Percentiles rank a stretch among this genome's conserved stretches.
Evolutionary conservation across 2,888 invertebrate genomes (phyloP).

Genomic region (Protodeltote pygarga): DNA sequence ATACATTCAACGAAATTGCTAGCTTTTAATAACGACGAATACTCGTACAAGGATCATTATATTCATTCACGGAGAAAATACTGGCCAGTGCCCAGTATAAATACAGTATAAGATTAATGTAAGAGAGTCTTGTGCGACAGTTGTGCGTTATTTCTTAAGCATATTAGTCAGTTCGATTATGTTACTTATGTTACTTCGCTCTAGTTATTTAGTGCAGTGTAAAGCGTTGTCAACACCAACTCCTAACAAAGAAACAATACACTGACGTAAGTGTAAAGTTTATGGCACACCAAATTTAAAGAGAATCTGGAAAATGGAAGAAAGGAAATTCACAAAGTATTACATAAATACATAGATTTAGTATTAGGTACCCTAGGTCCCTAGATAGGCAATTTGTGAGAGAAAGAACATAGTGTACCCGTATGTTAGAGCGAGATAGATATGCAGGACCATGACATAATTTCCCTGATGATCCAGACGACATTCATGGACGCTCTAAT

Average conservation of each 20-base stretch:
- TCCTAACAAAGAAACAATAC: conserved; percentile 26
- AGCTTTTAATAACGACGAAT: no score
- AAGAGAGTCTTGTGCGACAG: conserved; percentile 9
- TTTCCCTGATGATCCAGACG: no score
- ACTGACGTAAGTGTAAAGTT: conserved; percentile 16
- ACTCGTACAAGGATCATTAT: not conserved
- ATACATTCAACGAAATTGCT: no score
- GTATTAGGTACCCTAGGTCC: no score
- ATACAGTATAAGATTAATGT: not conserved
- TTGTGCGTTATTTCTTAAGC: conserved; percentile 34
- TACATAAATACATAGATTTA: no score
- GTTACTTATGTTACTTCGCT: conserved; percentile 21
- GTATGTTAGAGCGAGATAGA: no score
- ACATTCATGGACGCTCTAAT: no score
- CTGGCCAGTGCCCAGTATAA: not conserved
- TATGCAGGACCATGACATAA: no score
- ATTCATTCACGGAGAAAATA: not conserved
- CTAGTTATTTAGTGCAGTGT: conserved; percentile 47
- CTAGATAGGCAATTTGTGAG: no score
- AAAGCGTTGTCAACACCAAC: conserved; percentile 15
- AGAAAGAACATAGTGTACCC: no score
- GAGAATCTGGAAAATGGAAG: conserved; percentile 27
- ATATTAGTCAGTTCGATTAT: conserved; percentile 18
- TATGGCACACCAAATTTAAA: conserved; percentile 55
- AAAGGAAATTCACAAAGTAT: conserved; percentile 23